Evolutionary conservation across 2,113 vertebrate genomes (phyloP).

Genomic region (Phainopepla nitens): DNA sequence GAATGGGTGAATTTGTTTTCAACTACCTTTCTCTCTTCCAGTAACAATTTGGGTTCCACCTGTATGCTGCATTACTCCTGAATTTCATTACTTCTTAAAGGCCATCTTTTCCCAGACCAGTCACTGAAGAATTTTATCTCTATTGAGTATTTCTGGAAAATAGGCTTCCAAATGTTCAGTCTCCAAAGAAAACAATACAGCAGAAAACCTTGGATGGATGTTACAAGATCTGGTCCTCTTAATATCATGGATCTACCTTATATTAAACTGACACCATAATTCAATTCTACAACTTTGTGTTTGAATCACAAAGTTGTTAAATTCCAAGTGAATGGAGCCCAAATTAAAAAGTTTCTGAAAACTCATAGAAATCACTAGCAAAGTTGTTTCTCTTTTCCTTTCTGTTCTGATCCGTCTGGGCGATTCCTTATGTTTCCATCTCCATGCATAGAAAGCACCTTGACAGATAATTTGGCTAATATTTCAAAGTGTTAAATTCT

Average conservation of each 20-base stretch:
- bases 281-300: not conserved
- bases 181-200: not conserved
- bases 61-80: not conserved
- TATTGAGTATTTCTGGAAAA: not conserved
- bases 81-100: not conserved
- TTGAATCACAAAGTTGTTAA: not conserved
- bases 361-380: not conserved
- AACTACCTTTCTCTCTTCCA: not conserved
- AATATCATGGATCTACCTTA: not conserved
- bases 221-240: not conserved
- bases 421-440: not conserved
- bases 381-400: not conserved
- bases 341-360: not conserved
- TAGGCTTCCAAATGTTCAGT: not conserved
- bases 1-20: not conserved
- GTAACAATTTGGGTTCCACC: not conserved
- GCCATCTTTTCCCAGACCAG: not conserved
- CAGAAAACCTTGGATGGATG: not conserved
- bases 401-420: not conserved
- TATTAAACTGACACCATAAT: not conserved
- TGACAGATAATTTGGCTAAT: not conserved
- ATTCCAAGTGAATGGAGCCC: not conserved
- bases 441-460: not conserved
- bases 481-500: not conserved
- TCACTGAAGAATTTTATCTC: not conserved